Evolutionary conservation across 2,797 vertebrate genomes (phyloP), one percentile per base, ranked within the genome.

Genomic region (Threskiornis aethiopicus): DNA sequence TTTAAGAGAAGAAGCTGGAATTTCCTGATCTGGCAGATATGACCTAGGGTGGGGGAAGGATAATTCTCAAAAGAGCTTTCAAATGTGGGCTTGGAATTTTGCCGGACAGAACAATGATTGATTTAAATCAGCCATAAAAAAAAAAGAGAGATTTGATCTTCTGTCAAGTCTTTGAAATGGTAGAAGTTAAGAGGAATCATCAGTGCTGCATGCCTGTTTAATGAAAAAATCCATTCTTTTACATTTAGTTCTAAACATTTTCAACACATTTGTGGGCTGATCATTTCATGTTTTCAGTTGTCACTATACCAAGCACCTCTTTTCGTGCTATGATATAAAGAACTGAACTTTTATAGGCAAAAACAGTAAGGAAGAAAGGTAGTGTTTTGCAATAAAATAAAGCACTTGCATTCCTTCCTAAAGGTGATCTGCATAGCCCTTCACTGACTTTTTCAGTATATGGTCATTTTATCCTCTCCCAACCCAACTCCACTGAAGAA

Each of bases 21-120:
- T 97, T 95, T 97, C 87, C 96, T 97, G 93, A 94, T 96, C 92
- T 95, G 89, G 71, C 61, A 89, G 76, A 91, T 87, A 92, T 17
- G 87, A 91, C 42, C 47, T 62, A 51, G 39, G 35, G 58, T 37
- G 49, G 51, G 77, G 62, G 82, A 93, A 82, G 41, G 29, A 84
- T 47, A 94, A 95, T 66, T 92, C 95, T 89, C 92, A 76, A 64
- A 92, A 93, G 90, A 86, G 49, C 44, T 95, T 97, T 95, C 79
- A 95, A 89, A 97, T 33, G 28, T 28, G 6, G 52, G 37, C 70
- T 88, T 92, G 84, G 75, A 96, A 84, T 95, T 93, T 84, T 90
- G 79, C 87, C 18, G 13, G 82, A 75, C 76, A 92, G 93, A 94
- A 96, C 71, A 96, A 87, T 33, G 79, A 96, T 78, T 90, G 84